These are phyloP conservation scores for Illadopsis cleaveri DNA, from an alignment of 2,113 vertebrate genomes.

Conservation along the genomic window DNA sequence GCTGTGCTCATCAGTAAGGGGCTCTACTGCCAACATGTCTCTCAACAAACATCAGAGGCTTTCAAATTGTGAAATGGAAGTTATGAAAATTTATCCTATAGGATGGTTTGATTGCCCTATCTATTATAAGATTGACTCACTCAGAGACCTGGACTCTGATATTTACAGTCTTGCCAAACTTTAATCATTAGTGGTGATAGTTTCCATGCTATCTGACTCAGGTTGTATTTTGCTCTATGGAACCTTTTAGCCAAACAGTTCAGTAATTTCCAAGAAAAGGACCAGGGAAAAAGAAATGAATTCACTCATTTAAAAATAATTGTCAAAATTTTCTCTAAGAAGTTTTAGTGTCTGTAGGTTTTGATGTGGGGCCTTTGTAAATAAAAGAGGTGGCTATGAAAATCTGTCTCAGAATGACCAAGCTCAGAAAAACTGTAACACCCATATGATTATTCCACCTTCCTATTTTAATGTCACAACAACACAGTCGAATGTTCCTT, in stretches of 20 bases:
- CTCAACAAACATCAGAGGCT: neutral
- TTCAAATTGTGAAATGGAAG: neutral
- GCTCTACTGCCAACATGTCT: neutral
- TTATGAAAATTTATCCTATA: neutral
- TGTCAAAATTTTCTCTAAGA: neutral
- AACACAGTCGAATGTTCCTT: neutral
- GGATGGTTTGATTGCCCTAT: neutral
- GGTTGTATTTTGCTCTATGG: neutral
- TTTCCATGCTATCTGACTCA: slow-evolving; percentile 48
- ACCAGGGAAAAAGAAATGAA: neutral
- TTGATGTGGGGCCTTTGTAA: neutral
- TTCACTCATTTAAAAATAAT: neutral
- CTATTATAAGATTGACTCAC: slow-evolving; percentile 7
- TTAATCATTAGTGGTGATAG: neutral
- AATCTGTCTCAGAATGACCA: neutral
- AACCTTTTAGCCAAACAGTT: slow-evolving; percentile 14
- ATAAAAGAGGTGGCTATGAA: neutral
- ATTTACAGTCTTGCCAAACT: slow-evolving; percentile 13
- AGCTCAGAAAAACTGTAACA: neutral
- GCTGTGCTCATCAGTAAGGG: neutral
- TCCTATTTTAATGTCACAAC: neutral
- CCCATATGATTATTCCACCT: neutral
- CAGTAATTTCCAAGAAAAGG: slow-evolving; percentile 42
- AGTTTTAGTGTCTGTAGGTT: neutral
- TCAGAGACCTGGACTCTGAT: neutral